These are phyloP conservation scores for Pogonomyrmex barbatus DNA, from an alignment of 1,140 invertebrate species.

Conservation along the genomic window DNA sequence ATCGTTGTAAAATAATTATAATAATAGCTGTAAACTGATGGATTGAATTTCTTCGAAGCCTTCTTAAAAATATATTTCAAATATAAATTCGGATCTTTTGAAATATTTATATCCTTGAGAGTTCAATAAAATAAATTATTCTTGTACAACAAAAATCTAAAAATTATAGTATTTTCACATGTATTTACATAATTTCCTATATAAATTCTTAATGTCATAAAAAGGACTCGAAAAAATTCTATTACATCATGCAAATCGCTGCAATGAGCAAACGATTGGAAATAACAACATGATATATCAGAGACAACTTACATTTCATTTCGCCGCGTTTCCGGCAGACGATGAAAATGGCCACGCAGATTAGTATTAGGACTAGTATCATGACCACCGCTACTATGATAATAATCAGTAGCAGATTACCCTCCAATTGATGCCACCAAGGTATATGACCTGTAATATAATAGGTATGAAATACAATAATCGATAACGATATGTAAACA, in stretches of 20 bases:
- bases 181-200: not conserved
- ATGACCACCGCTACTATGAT: constrained; percentile 91
- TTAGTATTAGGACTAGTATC: constrained; percentile 92
- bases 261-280: constrained; percentile 55
- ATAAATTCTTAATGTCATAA: not conserved
- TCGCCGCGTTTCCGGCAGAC: constrained; percentile 92
- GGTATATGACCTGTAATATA: constrained; percentile 83
- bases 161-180: not conserved
- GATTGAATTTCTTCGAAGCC: constrained; percentile 52
- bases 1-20: constrained; percentile 1
- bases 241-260: constrained; percentile 67
- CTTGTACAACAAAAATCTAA: not conserved
- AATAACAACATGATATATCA: constrained; percentile 49
- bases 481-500: not conserved
- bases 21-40: not conserved
- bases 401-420: constrained; percentile 92
- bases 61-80: constrained; percentile 5
- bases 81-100: not conserved
- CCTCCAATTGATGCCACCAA: constrained; percentile 92
- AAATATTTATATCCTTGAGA: not conserved
- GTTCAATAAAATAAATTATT: constrained; percentile 27
- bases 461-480: constrained; percentile 12
- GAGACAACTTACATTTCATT: constrained; percentile 93
- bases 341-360: constrained; percentile 93
- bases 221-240: constrained; percentile 39